Percentiles rank a stretch among this genome's conserved stretches.
Evolutionary conservation across 1,140 invertebrate genomes (phyloP).

Genomic region (Pararge aegeria): DNA sequence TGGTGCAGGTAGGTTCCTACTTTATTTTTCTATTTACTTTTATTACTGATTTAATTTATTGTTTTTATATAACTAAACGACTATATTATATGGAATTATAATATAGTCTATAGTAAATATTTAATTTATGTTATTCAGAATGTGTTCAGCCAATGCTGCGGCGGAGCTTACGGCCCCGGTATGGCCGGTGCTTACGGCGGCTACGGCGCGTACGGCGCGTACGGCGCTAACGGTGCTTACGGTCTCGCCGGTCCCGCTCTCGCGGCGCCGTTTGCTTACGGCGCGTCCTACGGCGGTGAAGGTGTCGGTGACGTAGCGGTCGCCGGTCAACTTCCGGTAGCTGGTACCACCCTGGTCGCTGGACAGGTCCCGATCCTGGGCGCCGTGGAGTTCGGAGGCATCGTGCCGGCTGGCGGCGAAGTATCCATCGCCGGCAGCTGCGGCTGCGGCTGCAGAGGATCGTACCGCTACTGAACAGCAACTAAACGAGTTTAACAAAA

Average conservation of each 20-base stretch:
- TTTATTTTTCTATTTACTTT: not conserved
- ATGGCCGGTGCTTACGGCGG: not conserved
- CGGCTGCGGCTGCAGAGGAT: not conserved
- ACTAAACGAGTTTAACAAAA: too few species aligned
- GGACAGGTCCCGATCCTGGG: not conserved
- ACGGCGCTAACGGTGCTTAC: too few species aligned
- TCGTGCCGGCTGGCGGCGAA: not conserved
- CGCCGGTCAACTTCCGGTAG: not conserved
- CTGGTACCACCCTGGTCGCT: not conserved
- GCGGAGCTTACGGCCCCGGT: not conserved
- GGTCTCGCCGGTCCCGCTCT: not conserved
- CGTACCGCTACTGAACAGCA: too few species aligned
- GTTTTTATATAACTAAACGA: too few species aligned
- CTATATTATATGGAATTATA: too few species aligned
- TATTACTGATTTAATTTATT: not conserved
- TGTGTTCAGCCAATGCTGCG: not conserved
- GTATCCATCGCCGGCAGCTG: not conserved
- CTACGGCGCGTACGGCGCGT: too few species aligned
- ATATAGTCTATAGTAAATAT: too few species aligned
- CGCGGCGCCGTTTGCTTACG: not conserved
- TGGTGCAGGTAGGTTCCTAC: constrained; percentile 33
- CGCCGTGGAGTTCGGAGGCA: constrained; percentile 3
- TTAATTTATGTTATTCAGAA: not conserved
- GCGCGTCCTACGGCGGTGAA: not conserved
- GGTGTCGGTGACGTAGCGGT: not conserved